Evolutionary conservation across 2,888 invertebrate genomes (phyloP).

Genomic region (Globia sparganii): DNA sequence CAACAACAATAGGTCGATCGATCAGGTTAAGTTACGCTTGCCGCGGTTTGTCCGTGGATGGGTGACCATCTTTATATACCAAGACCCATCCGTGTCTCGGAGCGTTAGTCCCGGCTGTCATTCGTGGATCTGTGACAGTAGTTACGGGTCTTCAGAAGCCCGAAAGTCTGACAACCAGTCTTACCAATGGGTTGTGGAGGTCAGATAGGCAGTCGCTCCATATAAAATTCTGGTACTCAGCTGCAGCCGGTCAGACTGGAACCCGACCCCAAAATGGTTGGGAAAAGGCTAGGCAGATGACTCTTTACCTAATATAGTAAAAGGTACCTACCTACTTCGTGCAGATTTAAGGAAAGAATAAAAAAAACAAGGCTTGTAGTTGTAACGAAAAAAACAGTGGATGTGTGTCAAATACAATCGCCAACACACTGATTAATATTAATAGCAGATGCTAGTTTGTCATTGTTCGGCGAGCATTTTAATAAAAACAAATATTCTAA

Average conservation of each 20-base stretch:
- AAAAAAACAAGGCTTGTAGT: slow-evolving; percentile 2
- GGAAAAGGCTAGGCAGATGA: not conserved
- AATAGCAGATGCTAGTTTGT: slow-evolving; percentile 26
- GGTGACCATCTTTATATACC: no score
- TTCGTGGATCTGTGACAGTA: not conserved
- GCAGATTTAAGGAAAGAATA: not conserved
- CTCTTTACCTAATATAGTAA: not conserved
- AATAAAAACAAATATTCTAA: slow-evolving; percentile 18
- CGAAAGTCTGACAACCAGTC: no score
- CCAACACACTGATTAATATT: slow-evolving; percentile 40
- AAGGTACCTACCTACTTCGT: not conserved
- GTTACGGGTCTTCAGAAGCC: not conserved
- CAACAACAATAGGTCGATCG: not conserved
- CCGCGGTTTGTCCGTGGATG: not conserved
- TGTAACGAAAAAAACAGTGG: slow-evolving; percentile 17
- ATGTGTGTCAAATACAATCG: slow-evolving; percentile 24
- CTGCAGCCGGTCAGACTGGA: not conserved
- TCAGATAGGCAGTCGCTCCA: not conserved
- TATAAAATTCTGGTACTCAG: not conserved
- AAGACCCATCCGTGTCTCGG: not conserved
- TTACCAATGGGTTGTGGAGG: not conserved
- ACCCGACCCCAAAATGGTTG: not conserved
- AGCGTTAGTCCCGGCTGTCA: not conserved
- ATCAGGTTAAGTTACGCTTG: not conserved
- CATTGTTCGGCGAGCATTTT: slow-evolving; percentile 29